Evolutionary conservation across 1,140 invertebrate genomes (phyloP), one percentile per base, ranked within the genome.

Genomic region (Heliothis subflexa): DNA sequence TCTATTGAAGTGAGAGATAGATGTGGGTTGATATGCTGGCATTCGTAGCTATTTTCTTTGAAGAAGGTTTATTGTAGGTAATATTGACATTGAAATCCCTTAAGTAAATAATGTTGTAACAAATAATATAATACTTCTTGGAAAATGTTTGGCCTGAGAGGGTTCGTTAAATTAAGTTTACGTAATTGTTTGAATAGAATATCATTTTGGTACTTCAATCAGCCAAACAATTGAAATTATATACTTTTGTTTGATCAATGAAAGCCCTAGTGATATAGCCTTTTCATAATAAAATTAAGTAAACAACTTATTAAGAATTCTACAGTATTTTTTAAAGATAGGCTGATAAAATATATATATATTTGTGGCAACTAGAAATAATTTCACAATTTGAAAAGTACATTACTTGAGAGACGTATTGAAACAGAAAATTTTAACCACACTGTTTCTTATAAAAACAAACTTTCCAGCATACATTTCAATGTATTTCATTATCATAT

Each of bases 401-500:
- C 33, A 0, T 5, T 5, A 5, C 7, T 40, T 40, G 33, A 40
- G 33, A 9, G 33, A 40, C 5, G 33, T 40, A 40, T 40, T 5
- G 7, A 40, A 40, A 33, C 33, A 2, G 7, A 40, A 40, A 0
- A 40, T 9, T 40, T 5, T 7, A 2, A 33, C 7, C 33, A 25
- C 33, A 9, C 33, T 1, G 0, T 45, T 62, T 18, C 28, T 14
- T 45, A 61, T 33, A n/a, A 33, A 33, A 16, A 16, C 2, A n/a
- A 47, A 64, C 16, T 40, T 40, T 45, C 45, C 12, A 3, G 18
- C 10, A 64, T 12, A 21, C 33, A 40, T 45, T 33, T 64, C 16
- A 47, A 47, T 62, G 33, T 45, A 64, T 64, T 47, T 64, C 33
- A 64, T 64, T 64, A 64, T 47, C 61, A 64, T 64, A 64, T 47